Percentiles rank a stretch among this genome's conserved stretches.
These are phyloP conservation scores for Dasysyrphus tricinctus DNA, from an alignment of 2,888 invertebrate genomes.

Conservation along the genomic window DNA sequence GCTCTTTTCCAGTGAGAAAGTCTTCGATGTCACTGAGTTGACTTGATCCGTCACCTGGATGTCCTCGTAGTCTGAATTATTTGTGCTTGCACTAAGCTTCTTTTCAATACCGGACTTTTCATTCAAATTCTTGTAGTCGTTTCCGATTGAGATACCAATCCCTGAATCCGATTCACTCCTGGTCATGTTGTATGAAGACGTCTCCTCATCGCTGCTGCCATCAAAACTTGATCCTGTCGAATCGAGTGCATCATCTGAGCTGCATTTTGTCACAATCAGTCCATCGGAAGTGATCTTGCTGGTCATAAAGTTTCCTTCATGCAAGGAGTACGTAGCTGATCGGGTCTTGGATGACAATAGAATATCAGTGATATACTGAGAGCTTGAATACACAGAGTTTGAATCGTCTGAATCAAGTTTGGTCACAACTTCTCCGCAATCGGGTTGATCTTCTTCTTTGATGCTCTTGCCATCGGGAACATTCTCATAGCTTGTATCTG, in stretches of 20 bases:
- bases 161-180: conserved; percentile 83
- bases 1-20: conserved; percentile 85
- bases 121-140: conserved; percentile 79
- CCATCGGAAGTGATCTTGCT: conserved; percentile 84
- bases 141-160: conserved; percentile 83
- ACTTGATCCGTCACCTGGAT: conserved; percentile 81
- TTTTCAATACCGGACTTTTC: conserved; percentile 79
- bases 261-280: conserved; percentile 83
- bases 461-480: conserved; percentile 81
- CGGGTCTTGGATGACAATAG: conserved; percentile 82
- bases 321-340: conserved; percentile 82
- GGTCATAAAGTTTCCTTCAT: conserved; percentile 83
- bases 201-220: conserved; percentile 83
- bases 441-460: conserved; percentile 73
- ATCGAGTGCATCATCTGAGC: conserved; percentile 83
- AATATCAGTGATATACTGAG: conserved; percentile 83
- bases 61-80: conserved; percentile 83
- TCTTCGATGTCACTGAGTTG: conserved; percentile 52
- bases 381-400: conserved; percentile 79
- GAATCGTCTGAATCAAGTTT: conserved; percentile 57
- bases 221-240: conserved; percentile 83
- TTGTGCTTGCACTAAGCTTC: conserved; percentile 81
- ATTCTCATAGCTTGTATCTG: conserved; percentile 82
- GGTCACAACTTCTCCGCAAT: conserved; percentile 47
- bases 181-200: conserved; percentile 83